Evolutionary conservation across 2,113 vertebrate genomes (phyloP).

Genomic region (Danio rerio): DNA sequence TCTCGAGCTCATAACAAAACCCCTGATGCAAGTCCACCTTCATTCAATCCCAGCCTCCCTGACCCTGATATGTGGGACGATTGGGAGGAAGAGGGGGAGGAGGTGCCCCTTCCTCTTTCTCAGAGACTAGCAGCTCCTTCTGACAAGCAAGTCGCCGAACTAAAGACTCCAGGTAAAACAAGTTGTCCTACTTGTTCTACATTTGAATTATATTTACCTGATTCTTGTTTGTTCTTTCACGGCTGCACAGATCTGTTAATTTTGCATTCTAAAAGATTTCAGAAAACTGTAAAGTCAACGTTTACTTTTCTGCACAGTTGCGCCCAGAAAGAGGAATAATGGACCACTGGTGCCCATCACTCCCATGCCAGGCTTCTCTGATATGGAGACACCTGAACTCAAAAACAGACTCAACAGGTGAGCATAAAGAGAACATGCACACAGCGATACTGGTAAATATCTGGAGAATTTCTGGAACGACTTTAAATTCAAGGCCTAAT

Average conservation of each 20-base stretch:
- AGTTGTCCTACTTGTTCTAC: background rate
- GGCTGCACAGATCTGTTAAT: background rate
- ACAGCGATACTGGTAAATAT: too few relatives aligned
- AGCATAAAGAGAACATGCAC: constrained; percentile 41
- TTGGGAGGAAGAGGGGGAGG: constrained; percentile 75
- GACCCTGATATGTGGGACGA: constrained; percentile 83
- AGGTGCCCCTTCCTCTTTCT: constrained; percentile 68
- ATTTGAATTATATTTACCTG: background rate
- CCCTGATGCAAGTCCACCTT: constrained; percentile 9
- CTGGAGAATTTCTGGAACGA: background rate
- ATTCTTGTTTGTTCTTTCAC: background rate
- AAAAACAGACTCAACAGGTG: constrained; percentile 91
- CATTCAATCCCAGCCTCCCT: constrained; percentile 70
- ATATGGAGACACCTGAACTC: constrained; percentile 92
- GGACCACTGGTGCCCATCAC: constrained; percentile 80
- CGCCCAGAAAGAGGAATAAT: constrained; percentile 59
- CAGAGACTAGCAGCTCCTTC: constrained; percentile 64
- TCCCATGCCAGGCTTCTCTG: constrained; percentile 89
- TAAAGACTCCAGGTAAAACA: constrained; percentile 81
- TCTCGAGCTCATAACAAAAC: background rate
- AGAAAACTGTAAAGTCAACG: background rate
- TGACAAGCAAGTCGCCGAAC: constrained; percentile 28
- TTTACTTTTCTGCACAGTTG: constrained; percentile 64
- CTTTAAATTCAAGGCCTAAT: too few relatives aligned
- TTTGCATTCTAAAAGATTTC: background rate